Evolutionary conservation across 2,888 invertebrate genomes (phyloP).

Genomic region (Drosophila nr. perissopoda): DNA sequence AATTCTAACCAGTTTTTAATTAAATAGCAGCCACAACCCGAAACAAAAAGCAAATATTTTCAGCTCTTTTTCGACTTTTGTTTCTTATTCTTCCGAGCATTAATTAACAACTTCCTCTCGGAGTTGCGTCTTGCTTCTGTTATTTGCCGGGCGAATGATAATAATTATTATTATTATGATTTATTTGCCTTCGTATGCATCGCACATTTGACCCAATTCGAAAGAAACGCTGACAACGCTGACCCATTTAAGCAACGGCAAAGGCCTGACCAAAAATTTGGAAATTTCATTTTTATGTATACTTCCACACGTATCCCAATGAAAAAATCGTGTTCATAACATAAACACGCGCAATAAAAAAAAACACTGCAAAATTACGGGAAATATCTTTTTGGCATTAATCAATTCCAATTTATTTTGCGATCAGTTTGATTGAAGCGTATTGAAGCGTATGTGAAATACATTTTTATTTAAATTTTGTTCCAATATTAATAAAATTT

Average conservation of each 20-base stretch:
- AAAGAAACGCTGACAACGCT: slow-evolving; percentile 51
- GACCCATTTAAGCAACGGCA: slow-evolving; percentile 63
- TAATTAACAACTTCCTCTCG: slow-evolving; percentile 75
- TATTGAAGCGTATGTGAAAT: slow-evolving; percentile 7
- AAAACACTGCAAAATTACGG: slow-evolving; percentile 7
- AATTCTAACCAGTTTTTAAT: slow-evolving; percentile 50
- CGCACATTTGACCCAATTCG: slow-evolving; percentile 74
- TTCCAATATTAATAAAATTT: no score
- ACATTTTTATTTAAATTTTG: slow-evolving; percentile 2
- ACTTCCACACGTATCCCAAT: slow-evolving; percentile 1
- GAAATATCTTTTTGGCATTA: slow-evolving; percentile 21
- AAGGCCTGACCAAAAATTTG: slow-evolving; percentile 20
- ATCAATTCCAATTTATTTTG: slow-evolving; percentile 18
- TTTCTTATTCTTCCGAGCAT: slow-evolving; percentile 48
- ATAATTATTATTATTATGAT: slow-evolving; percentile 53
- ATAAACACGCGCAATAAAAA: slow-evolving; percentile 31
- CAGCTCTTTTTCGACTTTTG: slow-evolving; percentile 26
- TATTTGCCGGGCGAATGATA: slow-evolving; percentile 60
- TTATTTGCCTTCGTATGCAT: slow-evolving; percentile 58
- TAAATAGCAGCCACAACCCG: slow-evolving; percentile 34
- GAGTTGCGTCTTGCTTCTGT: slow-evolving; percentile 40
- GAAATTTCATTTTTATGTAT: slow-evolving; percentile 2
- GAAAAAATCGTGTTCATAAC: slow-evolving; percentile 25
- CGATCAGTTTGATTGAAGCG: background rate
- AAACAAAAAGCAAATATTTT: slow-evolving; percentile 36